Conservation (phyloP, 1,140 invertebrate genomes). For the Cheumatopsyche charites region DNA sequence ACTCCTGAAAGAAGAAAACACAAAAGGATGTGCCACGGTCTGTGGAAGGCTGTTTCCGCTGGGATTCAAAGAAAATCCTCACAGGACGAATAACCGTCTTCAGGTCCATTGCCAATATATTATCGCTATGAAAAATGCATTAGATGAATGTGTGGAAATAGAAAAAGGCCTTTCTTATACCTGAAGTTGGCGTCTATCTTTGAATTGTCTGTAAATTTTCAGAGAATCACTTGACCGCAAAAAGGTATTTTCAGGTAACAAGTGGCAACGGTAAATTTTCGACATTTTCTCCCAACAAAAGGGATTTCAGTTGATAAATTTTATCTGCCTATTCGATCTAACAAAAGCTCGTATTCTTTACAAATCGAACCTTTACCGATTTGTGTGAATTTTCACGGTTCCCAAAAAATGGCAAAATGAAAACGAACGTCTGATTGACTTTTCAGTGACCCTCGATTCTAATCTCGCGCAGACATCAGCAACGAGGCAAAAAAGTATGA, state of each 20-base stretch:
- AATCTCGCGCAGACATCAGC: neutral
- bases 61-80: neutral
- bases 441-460: conserved; percentile 2
- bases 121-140: neutral
- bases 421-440: neutral
- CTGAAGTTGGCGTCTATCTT: neutral
- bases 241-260: conserved; percentile 12
- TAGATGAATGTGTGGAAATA: neutral
- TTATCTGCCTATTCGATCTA: neutral
- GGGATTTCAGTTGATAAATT: conserved; percentile 2
- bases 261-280: neutral
- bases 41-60: neutral
- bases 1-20: neutral
- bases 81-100: neutral
- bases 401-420: no score
- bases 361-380: no score
- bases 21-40: neutral
- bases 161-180: neutral
- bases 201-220: neutral
- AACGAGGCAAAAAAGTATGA: neutral
- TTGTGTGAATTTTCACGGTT: no score
- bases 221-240: neutral
- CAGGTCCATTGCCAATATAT: neutral
- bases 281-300: neutral
- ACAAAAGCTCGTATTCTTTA: no score